These are phyloP conservation scores for Ruditapes philippinarum DNA, from an alignment of 1,140 invertebrate genomes.

Conservation along the genomic window DNA sequence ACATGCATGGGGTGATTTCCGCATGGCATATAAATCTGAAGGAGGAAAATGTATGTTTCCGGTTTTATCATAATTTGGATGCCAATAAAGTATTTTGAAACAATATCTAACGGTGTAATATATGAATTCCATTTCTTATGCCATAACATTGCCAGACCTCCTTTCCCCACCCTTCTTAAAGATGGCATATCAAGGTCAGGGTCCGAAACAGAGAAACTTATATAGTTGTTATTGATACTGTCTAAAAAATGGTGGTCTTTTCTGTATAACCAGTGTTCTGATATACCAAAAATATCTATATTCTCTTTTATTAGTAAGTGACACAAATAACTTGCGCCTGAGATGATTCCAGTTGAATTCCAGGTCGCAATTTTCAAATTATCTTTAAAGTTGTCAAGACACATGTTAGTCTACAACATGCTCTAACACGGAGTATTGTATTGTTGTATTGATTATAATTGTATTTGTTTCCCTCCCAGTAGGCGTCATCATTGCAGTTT, in stretches of 20 bases:
- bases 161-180: background rate
- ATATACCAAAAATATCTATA: background rate
- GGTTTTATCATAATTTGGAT: background rate
- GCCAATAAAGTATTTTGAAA: background rate
- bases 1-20: background rate
- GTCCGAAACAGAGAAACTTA: background rate
- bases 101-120: no score
- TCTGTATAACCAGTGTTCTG: background rate
- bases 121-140: background rate
- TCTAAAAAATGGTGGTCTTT: background rate
- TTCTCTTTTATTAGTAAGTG: background rate
- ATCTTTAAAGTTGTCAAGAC: background rate
- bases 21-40: background rate
- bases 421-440: background rate
- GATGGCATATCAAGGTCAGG: background rate
- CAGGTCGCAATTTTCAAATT: background rate
- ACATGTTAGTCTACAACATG: background rate
- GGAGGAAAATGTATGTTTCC: background rate
- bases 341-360: background rate
- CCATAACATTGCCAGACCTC: background rate
- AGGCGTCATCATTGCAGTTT: background rate
- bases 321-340: background rate
- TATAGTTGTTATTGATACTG: background rate
- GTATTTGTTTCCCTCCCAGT: background rate
- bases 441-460: background rate